Base-by-base conservation (phyloP, 2,888 invertebrate genomes). In the Mythimna lalbum region DNA sequence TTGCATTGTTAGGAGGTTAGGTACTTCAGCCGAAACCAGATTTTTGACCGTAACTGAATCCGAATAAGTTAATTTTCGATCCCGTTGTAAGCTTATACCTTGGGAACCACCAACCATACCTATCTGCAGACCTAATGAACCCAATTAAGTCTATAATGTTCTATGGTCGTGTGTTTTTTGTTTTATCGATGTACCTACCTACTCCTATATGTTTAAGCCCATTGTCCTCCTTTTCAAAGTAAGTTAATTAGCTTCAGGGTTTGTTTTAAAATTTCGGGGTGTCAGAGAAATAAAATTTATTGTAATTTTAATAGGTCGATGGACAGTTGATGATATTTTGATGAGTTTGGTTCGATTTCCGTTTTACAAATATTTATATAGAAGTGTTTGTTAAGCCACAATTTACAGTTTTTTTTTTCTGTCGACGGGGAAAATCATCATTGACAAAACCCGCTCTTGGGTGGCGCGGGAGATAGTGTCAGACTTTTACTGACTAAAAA, bases 141-240 rank as follows among this genome's bases (percentile, higher is more conserved):
- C 60, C 59, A 78, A 80, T 76, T 72, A 78, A 72, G 52, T 14
- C 31, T 19, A 31, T 60, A 70, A 78, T 72, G 23, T 59, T 39
- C 61, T 31, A 60, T 17, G 23, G 12, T 53, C 19, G 50, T 53
- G 52, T 72, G 56, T 36, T 62, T 74, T 73, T 73, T 57, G 52
- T 75, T 68, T 36, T 36, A 59, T 39, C n/a, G n/a, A 9, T n/a
- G 19, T 23, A 43, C 17, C 17, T 43, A 43, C 17, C 23, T 31
- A 49, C 57, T 19, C n/a, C 53, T 53, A 43, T 59, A 21, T 19
- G 17, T 52, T 7, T 55, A n/a, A 2, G 43, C 5, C 43, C 4
- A 3, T 56, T 55, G 23, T 31, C 33, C 21, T 31, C 17, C n/a
- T 17, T 31, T 39, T 50, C 7, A 57, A 62, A 56, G 31, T 19